Conservation (phyloP, 2,797 vertebrate species). For the Sebastes miniatus region DNA sequence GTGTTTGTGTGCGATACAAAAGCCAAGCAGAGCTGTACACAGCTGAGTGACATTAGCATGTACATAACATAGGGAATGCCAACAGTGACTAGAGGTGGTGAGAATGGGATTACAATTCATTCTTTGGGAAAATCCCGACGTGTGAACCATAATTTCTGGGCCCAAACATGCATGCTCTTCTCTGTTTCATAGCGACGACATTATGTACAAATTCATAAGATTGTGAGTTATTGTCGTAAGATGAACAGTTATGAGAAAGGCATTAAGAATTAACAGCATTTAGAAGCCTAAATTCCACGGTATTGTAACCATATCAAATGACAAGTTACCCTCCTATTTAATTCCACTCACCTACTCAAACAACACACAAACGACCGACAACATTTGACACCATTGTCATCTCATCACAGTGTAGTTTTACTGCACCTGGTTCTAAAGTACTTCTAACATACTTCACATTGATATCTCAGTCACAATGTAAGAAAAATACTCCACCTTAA, state of each 20-base stretch:
- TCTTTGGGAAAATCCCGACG: not conserved
- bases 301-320: not conserved
- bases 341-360: conserved; percentile 1
- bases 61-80: not conserved
- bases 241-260: conserved; percentile 1
- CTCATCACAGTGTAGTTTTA: conserved; percentile 46
- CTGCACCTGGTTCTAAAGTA: conserved; percentile 3
- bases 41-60: conserved; percentile 1
- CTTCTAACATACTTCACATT: not conserved
- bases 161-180: not conserved
- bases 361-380: not conserved
- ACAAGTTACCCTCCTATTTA: not conserved
- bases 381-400: not conserved
- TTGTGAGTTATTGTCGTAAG: not conserved
- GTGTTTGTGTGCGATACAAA: not conserved
- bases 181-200: conserved; percentile 4
- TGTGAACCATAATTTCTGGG: not conserved
- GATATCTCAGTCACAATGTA: conserved; percentile 2
- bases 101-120: not conserved
- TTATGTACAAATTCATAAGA: not conserved
- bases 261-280: conserved; percentile 17
- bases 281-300: conserved; percentile 12
- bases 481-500: conserved; percentile 15
- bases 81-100: not conserved
- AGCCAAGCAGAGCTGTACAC: not conserved